Percentiles rank a stretch among this genome's conserved stretches.
Evolutionary conservation across 2,888 invertebrate genomes (phyloP).

Genomic region (Holacanthella duospinosa): DNA sequence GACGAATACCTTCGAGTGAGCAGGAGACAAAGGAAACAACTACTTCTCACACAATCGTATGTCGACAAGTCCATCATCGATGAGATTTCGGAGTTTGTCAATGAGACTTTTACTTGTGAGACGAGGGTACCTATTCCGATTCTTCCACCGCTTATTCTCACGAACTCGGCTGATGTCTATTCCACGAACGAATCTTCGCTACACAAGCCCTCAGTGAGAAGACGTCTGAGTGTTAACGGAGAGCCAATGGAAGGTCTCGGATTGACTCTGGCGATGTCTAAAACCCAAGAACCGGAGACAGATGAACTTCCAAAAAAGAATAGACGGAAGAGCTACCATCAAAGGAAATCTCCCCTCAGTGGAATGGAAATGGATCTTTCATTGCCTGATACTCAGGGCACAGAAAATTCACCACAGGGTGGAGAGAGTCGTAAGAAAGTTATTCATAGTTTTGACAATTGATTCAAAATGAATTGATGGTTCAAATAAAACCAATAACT

Average conservation of each 20-base stretch:
- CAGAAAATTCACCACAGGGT: no score
- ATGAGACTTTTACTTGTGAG: background rate
- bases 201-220: background rate
- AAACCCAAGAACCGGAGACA: background rate
- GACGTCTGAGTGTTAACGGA: background rate
- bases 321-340: background rate
- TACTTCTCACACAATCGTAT: conserved; percentile 66
- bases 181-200: background rate
- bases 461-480: no score
- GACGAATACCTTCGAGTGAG: conserved; percentile 63
- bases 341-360: conserved; percentile 1
- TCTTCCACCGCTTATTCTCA: background rate
- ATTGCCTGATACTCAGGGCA: no score
- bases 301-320: background rate
- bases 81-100: conserved; percentile 30
- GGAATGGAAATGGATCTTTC: no score
- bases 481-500: no score
- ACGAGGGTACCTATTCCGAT: background rate
- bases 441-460: no score
- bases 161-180: background rate
- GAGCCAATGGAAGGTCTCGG: conserved; percentile 1
- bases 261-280: background rate
- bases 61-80: conserved; percentile 64
- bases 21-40: conserved; percentile 57
- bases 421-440: no score